phyloP scores from a whole-genome alignment of 2,888 invertebrate species.

The Thereva nobilitata region DNA sequence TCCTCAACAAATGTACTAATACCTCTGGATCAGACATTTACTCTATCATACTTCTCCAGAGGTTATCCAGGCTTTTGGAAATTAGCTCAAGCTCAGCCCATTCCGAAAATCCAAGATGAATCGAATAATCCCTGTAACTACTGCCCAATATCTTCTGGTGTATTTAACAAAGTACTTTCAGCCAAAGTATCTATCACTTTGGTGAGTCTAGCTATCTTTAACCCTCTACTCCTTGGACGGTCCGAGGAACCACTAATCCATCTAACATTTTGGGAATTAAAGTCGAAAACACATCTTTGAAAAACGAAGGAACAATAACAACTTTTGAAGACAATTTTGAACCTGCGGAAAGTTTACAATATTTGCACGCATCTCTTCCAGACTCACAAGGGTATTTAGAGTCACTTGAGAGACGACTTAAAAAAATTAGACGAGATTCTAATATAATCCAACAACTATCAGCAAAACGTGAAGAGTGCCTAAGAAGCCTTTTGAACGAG shows the following conservation, averaged over 20 bases:
- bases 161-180: too few species aligned
- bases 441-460: slow-evolving; percentile 60
- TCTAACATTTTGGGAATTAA: slow-evolving; percentile 34
- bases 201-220: too few species aligned
- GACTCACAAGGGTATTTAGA: slow-evolving; percentile 60
- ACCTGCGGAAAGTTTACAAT: slow-evolving; percentile 57
- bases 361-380: slow-evolving; percentile 56
- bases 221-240: slow-evolving; percentile 52
- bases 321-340: slow-evolving; percentile 66
- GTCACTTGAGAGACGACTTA: slow-evolving; percentile 62
- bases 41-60: too few species aligned
- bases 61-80: too few species aligned
- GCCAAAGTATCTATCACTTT: too few species aligned
- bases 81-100: too few species aligned
- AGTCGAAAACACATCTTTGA: slow-evolving; percentile 24
- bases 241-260: slow-evolving; percentile 44
- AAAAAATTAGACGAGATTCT: slow-evolving; percentile 59
- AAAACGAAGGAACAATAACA: slow-evolving; percentile 11
- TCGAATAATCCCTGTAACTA: too few species aligned
- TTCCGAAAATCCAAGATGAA: too few species aligned
- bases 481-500: slow-evolving; percentile 58
- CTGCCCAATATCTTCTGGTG: too few species aligned
- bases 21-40: too few species aligned
- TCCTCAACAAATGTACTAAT: too few species aligned
- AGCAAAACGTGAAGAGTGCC: slow-evolving; percentile 61